Evolutionary conservation across 2,797 vertebrate species (phyloP).

Genomic region (Silurus lanzhouensis): DNA sequence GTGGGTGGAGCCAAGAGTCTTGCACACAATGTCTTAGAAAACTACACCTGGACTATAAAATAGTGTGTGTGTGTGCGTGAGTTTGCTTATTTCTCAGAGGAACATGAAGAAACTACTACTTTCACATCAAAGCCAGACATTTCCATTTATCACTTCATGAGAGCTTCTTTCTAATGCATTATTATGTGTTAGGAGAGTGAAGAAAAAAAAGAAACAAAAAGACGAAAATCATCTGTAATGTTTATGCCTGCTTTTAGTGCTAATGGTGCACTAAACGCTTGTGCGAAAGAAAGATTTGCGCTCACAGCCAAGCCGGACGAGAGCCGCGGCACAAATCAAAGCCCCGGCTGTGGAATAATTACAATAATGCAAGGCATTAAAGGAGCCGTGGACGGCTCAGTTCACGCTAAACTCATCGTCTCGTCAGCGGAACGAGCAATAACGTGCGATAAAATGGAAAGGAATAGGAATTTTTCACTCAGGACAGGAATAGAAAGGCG

Average conservation of each 20-base stretch:
- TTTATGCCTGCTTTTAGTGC: conserved; percentile 29
- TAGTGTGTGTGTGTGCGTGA: neutral
- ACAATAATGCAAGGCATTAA: conserved; percentile 19
- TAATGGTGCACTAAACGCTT: conserved; percentile 23
- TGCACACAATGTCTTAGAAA: too few relatives aligned
- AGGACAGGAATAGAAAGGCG: neutral
- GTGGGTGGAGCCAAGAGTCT: neutral
- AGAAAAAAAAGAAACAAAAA: neutral
- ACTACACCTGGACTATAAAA: neutral
- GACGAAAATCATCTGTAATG: neutral
- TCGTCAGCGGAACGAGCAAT: neutral
- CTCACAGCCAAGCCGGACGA: neutral
- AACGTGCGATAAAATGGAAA: neutral
- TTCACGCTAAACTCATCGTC: conserved; percentile 7
- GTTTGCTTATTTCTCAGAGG: too few relatives aligned
- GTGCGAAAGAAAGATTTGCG: neutral
- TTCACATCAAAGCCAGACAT: conserved; percentile 10
- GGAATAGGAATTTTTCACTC: neutral
- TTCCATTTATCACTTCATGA: conserved; percentile 8
- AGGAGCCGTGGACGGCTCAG: neutral
- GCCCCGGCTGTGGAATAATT: conserved; percentile 10
- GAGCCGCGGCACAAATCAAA: conserved; percentile 14
- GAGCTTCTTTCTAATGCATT: neutral
- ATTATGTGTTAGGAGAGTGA: neutral
- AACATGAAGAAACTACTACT: neutral